Conservation (phyloP, 92 coral and sea anemone species). For the Chrysogorgia sp. region DNA sequence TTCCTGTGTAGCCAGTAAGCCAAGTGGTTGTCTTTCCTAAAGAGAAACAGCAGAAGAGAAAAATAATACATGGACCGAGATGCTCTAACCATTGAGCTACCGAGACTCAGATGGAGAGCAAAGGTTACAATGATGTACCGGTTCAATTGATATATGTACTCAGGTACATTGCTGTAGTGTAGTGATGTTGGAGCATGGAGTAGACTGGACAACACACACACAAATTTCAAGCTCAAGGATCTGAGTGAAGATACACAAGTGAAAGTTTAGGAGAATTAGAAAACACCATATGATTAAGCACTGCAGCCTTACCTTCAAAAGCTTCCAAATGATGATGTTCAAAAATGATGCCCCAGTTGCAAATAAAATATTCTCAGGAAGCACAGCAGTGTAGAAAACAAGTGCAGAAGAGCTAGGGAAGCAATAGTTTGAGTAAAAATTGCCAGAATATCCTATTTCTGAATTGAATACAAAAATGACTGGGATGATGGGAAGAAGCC, state of each 20-base stretch:
- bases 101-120: no score
- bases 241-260: no score
- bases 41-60: not conserved
- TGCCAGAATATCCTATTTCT: constrained; percentile 38
- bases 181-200: no score
- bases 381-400: constrained; percentile 58
- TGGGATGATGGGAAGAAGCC: constrained; percentile 81
- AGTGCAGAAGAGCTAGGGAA: constrained; percentile 38
- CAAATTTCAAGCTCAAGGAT: not conserved
- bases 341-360: constrained; percentile 82
- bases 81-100: no score
- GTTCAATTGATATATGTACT: no score
- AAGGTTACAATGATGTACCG: no score
- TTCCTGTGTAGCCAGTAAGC: constrained; percentile 16
- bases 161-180: no score
- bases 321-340: constrained; percentile 27
- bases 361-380: constrained; percentile 59
- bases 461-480: constrained; percentile 71
- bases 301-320: constrained; percentile 7
- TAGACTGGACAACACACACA: not conserved
- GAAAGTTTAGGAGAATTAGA: not conserved
- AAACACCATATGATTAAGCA: no score
- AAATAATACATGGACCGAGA: not conserved
- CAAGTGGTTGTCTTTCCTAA: constrained; percentile 24
- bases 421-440: constrained; percentile 61